Evolutionary conservation across 2,888 invertebrate genomes (phyloP).

Genomic region (Pterostichus madidus): DNA sequence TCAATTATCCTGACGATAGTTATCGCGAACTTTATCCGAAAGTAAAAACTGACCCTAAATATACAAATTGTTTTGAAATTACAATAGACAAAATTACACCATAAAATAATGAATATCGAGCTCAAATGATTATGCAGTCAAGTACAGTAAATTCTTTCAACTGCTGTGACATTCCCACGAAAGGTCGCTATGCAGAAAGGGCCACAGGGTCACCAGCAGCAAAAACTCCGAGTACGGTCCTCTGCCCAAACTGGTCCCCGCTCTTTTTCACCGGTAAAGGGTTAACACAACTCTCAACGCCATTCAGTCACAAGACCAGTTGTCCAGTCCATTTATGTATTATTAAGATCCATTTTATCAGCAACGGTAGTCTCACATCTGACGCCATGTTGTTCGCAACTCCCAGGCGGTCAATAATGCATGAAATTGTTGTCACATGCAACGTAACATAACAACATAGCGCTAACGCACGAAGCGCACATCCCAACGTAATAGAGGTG

Average conservation of each 20-base stretch:
- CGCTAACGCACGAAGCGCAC: too few species aligned
- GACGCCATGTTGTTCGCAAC: conserved; percentile 44
- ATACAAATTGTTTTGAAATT: too few species aligned
- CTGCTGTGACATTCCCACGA: too few species aligned
- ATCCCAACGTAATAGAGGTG: not conserved
- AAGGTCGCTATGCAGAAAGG: too few species aligned
- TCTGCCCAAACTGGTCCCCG: conserved; percentile 21
- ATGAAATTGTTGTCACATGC: conserved; percentile 43
- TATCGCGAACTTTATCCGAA: too few species aligned
- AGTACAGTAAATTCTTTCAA: too few species aligned
- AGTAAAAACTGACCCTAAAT: too few species aligned
- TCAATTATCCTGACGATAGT: too few species aligned
- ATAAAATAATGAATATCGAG: too few species aligned
- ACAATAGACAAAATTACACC: too few species aligned
- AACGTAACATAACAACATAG: conserved; percentile 18
- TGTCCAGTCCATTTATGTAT: conserved; percentile 56
- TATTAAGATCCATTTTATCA: conserved; percentile 56
- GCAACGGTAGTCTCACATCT: conserved; percentile 30
- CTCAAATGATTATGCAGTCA: too few species aligned
- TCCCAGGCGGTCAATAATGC: conserved; percentile 28
- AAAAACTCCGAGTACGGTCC: not conserved
- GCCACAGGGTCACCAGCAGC: not conserved
- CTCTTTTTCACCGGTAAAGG: conserved; percentile 22
- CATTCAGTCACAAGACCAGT: conserved; percentile 42
- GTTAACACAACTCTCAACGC: conserved; percentile 11